Percentiles rank a stretch among this genome's conserved stretches.
These are phyloP conservation scores for Astreopora myriophthalma DNA, from an alignment of 64 coral and sea anemone species.

Conservation along the genomic window DNA sequence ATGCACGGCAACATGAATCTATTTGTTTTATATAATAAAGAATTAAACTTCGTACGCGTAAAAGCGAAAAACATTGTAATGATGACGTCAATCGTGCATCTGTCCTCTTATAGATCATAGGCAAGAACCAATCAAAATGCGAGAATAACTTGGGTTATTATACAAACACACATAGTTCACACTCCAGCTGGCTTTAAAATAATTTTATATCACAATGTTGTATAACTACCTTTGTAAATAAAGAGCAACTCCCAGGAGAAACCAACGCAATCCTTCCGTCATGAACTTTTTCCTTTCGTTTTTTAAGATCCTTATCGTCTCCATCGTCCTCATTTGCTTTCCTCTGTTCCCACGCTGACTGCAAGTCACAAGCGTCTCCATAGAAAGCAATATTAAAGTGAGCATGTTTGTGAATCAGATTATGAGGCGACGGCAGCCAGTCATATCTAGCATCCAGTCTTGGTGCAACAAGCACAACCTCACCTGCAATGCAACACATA, in stretches of 20 bases:
- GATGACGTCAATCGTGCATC: no score
- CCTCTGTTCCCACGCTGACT: neutral
- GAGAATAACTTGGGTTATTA: no score
- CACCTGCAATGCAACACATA: slow-evolving; percentile 38
- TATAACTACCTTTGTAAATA: slow-evolving; percentile 73
- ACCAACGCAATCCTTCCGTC: slow-evolving; percentile 78
- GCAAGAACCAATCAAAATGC: no score
- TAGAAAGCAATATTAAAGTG: slow-evolving; percentile 60
- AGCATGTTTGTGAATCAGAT: slow-evolving; percentile 53
- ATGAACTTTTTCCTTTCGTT: slow-evolving; percentile 36
- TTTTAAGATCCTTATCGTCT: slow-evolving; percentile 24
- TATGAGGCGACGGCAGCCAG: slow-evolving; percentile 88
- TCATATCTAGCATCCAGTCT: slow-evolving; percentile 91
- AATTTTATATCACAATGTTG: no score
- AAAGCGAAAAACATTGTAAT: no score
- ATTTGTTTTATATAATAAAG: no score
- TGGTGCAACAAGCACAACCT: slow-evolving; percentile 58
- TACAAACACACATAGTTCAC: no score
- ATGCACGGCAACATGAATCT: no score
- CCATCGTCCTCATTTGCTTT: neutral
- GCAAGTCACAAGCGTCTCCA: slow-evolving; percentile 71
- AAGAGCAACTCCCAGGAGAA: slow-evolving; percentile 70
- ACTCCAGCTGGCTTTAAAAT: no score
- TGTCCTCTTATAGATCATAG: no score
- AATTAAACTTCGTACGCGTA: no score